Percentiles rank a stretch among this genome's conserved stretches.
Evolutionary conservation across 2,113 vertebrate genomes (phyloP).

Genomic region (Leucopternis melanops): DNA sequence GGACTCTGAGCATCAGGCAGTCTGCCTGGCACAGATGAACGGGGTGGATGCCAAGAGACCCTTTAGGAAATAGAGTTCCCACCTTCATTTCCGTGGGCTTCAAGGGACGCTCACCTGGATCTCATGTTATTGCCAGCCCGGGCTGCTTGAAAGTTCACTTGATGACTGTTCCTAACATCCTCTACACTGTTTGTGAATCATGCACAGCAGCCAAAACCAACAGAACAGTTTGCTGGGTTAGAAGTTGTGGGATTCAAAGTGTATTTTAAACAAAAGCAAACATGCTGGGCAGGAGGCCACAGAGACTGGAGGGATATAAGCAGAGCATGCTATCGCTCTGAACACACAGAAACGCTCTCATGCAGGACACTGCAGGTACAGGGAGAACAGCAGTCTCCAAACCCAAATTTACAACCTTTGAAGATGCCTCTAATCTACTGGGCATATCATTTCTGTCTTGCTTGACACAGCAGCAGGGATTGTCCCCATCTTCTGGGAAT

Average conservation of each 20-base stretch:
- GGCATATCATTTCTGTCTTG: not conserved
- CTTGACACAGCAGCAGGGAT: not conserved
- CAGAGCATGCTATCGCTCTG: rapidly evolving
- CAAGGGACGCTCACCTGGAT: not conserved
- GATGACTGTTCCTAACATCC: not conserved
- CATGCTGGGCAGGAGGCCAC: not conserved
- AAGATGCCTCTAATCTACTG: not conserved
- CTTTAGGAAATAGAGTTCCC: not conserved
- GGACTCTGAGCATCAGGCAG: not conserved
- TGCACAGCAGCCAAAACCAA: not conserved
- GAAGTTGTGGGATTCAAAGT: not conserved
- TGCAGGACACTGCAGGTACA: not conserved
- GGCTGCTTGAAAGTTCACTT: not conserved
- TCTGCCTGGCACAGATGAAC: not conserved
- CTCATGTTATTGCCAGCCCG: not conserved
- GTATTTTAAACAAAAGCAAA: not conserved
- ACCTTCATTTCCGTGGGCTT: not conserved
- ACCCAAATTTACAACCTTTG: not conserved
- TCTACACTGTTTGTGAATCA: not conserved
- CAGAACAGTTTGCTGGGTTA: not conserved
- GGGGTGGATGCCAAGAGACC: not conserved
- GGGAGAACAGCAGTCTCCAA: not conserved
- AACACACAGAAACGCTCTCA: rapidly evolving
- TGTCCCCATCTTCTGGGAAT: not conserved
- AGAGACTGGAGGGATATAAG: not conserved